phyloP scores from a whole-genome alignment of 2,113 vertebrate genomes.

The Mustela nigripes region DNA sequence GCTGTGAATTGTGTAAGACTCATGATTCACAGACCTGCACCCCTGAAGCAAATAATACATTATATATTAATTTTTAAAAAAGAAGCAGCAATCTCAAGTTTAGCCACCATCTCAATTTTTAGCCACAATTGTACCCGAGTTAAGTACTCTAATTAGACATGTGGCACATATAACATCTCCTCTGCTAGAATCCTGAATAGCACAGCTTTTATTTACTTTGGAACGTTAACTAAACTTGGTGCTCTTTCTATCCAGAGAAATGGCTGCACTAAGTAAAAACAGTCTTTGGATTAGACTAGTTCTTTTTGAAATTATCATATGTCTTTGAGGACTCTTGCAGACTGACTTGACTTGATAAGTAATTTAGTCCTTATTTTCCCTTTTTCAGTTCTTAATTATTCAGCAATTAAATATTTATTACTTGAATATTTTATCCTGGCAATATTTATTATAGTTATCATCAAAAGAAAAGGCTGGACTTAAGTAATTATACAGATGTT shows the following conservation, averaged over 20 bases:
- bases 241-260: not conserved
- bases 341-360: not conserved
- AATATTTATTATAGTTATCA: not conserved
- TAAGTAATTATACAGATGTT: not conserved
- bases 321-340: not conserved
- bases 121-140: not conserved
- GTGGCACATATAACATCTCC: not conserved
- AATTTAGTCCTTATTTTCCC: not conserved
- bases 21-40: too few relatives aligned
- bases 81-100: not conserved
- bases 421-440: not conserved
- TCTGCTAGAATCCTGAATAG: not conserved
- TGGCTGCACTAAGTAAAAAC: not conserved
- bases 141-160: not conserved
- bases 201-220: not conserved
- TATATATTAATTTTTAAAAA: not conserved
- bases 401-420: not conserved
- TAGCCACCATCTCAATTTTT: not conserved
- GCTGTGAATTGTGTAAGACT: too few relatives aligned
- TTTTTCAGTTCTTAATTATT: not conserved
- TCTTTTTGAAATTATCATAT: not conserved
- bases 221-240: not conserved
- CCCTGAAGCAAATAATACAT: too few relatives aligned
- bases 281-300: not conserved
- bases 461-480: not conserved